Percentiles rank a stretch among this genome's conserved stretches.
Evolutionary conservation across 2,888 invertebrate species (phyloP).

Genomic region (Crocallis elinguaria): DNA sequence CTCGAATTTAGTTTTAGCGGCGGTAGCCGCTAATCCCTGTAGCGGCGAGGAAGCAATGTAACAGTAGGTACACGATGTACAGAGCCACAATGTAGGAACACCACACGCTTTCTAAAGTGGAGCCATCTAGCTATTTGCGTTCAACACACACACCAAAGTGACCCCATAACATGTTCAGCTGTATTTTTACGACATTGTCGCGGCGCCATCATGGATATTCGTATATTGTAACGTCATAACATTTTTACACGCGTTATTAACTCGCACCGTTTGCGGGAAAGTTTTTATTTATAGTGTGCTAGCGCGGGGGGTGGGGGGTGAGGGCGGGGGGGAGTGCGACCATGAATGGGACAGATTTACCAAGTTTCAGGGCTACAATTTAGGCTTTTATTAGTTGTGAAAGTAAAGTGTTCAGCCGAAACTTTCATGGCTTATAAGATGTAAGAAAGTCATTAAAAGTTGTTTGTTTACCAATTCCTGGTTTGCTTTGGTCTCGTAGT

Average conservation of each 20-base stretch:
- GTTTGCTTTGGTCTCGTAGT: too few relatives aligned
- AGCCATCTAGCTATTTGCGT: too few relatives aligned
- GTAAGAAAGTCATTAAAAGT: not conserved
- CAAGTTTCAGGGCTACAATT: not conserved
- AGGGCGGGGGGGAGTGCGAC: not conserved
- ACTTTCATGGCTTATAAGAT: not conserved
- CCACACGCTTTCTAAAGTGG: not conserved
- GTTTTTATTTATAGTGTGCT: conserved; percentile 22
- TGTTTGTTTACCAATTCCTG: too few relatives aligned
- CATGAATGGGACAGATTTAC: not conserved
- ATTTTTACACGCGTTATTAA: conserved; percentile 29
- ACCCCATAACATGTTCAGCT: too few relatives aligned
- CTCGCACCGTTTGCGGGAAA: conserved; percentile 19
- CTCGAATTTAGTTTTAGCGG: not conserved
- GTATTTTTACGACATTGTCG: not conserved
- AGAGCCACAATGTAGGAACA: not conserved
- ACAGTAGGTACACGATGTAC: not conserved
- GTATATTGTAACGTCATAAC: conserved; percentile 23
- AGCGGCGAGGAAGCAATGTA: not conserved
- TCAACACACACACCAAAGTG: too few relatives aligned
- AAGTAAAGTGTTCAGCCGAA: conserved; percentile 1
- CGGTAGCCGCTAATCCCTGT: too few relatives aligned
- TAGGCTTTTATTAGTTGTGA: not conserved
- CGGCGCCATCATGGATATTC: not conserved
- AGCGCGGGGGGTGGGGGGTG: not conserved